Evolutionary conservation across 2,113 vertebrate species (phyloP), one percentile per base, ranked within the genome.

Genomic region (Aegotheles bennettii): DNA sequence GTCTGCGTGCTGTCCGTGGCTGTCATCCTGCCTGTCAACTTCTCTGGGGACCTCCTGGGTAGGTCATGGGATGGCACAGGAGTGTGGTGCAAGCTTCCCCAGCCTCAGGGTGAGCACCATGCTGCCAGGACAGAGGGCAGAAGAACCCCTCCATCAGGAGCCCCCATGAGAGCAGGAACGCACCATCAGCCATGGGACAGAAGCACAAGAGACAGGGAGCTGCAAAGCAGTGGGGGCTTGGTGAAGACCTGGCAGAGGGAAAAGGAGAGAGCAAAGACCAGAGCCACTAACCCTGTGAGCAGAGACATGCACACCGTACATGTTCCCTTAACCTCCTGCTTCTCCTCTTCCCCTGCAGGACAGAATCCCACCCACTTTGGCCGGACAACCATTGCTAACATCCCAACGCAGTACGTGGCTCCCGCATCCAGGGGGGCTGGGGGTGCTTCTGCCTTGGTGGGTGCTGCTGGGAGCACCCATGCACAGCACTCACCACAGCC

Each of bases 1-100:
- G 97, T 99, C 93, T 99, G 99, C 81, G 96, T 99, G 96, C 98
- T 99, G 59, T 99, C 99, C 2, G 97, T 99, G 96, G 98, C 98
- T 33, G 96, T 99, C 82, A 98, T 99, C 96, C 97, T 99, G 89
- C 99, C 99, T 0, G 96, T 99, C 98, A 99, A 99, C 98, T 98
- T 99, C 97, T 98, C 98, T 3, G 99, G 99, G 56, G 98, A 98
- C 89, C 98, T 99, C 80, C 97, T 99, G 93, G 99, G 99, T 99
- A 99, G 67, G 97, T 76, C n/a, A n/a, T n/a, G n/a, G n/a, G n/a
- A n/a, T n/a, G n/a, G n/a, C n/a, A n/a, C n/a, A n/a, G n/a, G 53
- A 56, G 43, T 28, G 21, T 90, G 67, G 29, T 45, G 42, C 67
- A 69, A 45, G 40, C 51, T 88, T 73, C 31, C 61, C 28, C 13